A percentile compares a stretch with the other conserved stretches of the same genome.
phyloP scores from a whole-genome alignment of 2,888 invertebrate genomes.

The Cerceris ruficornis region DNA sequence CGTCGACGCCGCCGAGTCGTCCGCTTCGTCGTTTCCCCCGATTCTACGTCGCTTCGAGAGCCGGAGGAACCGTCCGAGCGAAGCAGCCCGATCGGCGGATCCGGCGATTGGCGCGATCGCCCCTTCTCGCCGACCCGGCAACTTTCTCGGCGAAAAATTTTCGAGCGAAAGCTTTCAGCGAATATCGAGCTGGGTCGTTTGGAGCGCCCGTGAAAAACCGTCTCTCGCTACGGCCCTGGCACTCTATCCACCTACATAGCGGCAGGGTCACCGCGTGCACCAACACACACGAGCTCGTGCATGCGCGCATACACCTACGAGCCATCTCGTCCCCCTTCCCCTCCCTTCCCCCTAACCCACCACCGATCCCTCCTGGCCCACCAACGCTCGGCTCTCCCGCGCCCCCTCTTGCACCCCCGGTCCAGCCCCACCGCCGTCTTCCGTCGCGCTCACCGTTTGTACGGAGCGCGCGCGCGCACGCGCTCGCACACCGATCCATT shows the following conservation, averaged over 20 bases:
- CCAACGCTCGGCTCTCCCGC: background rate
- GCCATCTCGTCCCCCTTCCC: constrained; percentile 66
- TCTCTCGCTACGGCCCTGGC: constrained; percentile 67
- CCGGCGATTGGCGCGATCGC: too few relatives aligned
- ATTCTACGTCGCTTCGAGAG: too few relatives aligned
- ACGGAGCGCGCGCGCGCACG: constrained; percentile 14
- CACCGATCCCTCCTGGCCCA: background rate
- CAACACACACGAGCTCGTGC: constrained; percentile 63
- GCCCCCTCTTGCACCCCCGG: background rate
- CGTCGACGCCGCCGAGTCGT: too few relatives aligned
- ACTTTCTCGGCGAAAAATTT: too few relatives aligned
- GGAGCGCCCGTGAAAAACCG: background rate
- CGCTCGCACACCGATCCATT: constrained; percentile 9
- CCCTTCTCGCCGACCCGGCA: too few relatives aligned
- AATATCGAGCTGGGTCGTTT: too few relatives aligned
- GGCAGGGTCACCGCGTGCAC: constrained; percentile 73
- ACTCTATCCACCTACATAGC: constrained; percentile 72
- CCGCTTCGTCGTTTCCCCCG: too few relatives aligned
- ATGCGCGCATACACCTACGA: constrained; percentile 48
- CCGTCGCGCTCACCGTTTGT: constrained; percentile 3
- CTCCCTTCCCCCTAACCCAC: constrained; percentile 4
- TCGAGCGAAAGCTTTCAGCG: too few relatives aligned
- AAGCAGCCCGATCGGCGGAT: too few relatives aligned
- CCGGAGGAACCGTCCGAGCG: too few relatives aligned
- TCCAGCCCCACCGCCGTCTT: constrained; percentile 66